Evolutionary conservation across 2,113 vertebrate genomes (phyloP).

Genomic region (Anser cygnoides): DNA sequence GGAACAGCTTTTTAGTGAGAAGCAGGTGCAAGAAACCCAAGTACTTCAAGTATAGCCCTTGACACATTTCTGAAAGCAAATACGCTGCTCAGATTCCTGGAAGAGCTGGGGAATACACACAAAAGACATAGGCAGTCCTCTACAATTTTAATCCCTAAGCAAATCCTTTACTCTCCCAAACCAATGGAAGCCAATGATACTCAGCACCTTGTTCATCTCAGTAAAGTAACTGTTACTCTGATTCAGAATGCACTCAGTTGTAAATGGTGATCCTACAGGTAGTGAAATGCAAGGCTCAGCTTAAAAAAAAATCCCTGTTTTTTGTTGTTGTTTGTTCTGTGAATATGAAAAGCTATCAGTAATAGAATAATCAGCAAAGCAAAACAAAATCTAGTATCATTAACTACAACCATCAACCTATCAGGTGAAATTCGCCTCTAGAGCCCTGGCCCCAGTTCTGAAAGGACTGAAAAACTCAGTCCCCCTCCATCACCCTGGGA

Average conservation of each 20-base stretch:
- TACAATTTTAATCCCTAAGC: background rate
- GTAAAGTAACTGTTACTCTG: background rate
- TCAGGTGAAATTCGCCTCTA: background rate
- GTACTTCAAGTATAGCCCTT: background rate
- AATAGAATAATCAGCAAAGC: background rate
- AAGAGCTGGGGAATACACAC: background rate
- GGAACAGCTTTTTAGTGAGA: background rate
- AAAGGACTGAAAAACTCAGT: background rate
- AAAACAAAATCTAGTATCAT: background rate
- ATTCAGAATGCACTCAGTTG: background rate
- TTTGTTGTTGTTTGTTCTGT: background rate
- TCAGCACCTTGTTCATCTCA: background rate
- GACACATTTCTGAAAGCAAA: background rate
- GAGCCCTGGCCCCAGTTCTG: background rate
- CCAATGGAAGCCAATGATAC: background rate
- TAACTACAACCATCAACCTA: background rate
- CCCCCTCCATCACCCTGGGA: background rate
- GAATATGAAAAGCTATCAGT: background rate
- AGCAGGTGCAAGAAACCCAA: constrained; percentile 17
- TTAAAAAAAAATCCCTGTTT: background rate
- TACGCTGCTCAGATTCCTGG: background rate
- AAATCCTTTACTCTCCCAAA: background rate
- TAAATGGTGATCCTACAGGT: background rate
- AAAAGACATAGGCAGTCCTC: background rate
- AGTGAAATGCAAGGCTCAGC: background rate